These are phyloP conservation scores for Centropus unirufus DNA, from an alignment of 2,113 vertebrate genomes.

Conservation along the genomic window DNA sequence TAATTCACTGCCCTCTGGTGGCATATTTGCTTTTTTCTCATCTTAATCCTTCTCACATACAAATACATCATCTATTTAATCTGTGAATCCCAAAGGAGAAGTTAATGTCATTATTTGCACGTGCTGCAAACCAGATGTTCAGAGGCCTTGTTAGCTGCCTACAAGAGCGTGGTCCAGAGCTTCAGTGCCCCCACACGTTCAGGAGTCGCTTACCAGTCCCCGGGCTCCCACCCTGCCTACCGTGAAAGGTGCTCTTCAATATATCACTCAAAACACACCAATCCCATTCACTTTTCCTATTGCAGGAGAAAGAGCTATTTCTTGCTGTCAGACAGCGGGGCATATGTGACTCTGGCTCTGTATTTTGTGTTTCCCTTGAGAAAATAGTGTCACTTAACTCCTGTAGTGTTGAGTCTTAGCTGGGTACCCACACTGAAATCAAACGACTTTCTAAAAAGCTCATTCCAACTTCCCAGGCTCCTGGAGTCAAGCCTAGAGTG, in stretches of 20 bases:
- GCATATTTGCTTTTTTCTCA: neutral
- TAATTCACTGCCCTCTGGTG: slow-evolving; percentile 19
- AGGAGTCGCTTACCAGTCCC: neutral
- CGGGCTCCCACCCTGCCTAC: neutral
- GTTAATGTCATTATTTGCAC: neutral
- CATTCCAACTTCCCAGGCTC: slow-evolving; percentile 10
- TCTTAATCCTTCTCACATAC: neutral
- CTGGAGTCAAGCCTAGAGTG: neutral
- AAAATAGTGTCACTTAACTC: neutral
- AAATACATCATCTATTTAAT: neutral
- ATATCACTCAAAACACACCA: neutral
- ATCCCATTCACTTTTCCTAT: neutral
- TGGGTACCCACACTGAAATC: neutral
- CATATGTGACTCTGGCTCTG: neutral
- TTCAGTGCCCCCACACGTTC: neutral
- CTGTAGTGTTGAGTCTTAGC: neutral
- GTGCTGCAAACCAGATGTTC: neutral
- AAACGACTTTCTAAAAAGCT: neutral
- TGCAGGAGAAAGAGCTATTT: neutral
- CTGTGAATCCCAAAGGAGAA: neutral
- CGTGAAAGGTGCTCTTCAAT: neutral
- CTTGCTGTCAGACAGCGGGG: neutral
- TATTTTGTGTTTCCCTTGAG: neutral
- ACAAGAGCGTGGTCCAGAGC: fast-evolving
- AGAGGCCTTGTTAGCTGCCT: neutral